Conservation (phyloP, 2,888 invertebrate species). For the Heliconius cydno region DNA sequence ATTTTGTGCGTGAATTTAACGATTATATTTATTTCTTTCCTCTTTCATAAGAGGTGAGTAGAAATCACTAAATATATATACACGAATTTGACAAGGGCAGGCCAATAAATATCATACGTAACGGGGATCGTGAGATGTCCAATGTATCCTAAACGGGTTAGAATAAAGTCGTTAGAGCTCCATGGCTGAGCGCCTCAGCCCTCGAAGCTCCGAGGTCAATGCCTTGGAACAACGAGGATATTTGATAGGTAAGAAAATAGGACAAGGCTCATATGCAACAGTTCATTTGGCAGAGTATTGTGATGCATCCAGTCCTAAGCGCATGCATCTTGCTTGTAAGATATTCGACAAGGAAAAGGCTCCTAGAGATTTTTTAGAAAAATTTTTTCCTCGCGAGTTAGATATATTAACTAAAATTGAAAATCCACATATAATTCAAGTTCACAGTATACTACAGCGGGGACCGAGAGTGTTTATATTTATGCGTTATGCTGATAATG, state of each 20-base stretch:
- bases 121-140: slow-evolving; percentile 80
- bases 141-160: slow-evolving; percentile 83
- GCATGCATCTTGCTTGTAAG: slow-evolving; percentile 92
- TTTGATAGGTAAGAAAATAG: slow-evolving; percentile 92
- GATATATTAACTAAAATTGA: slow-evolving; percentile 94
- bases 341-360: slow-evolving; percentile 96
- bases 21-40: slow-evolving; percentile 67
- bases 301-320: slow-evolving; percentile 87
- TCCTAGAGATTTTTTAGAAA: slow-evolving; percentile 93
- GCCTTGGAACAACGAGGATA: slow-evolving; percentile 93
- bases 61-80: slow-evolving; percentile 64
- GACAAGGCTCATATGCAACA: slow-evolving; percentile 95
- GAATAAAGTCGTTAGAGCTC: slow-evolving; percentile 81
- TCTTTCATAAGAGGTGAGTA: slow-evolving; percentile 76
- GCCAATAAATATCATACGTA: slow-evolving; percentile 71
- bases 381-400: slow-evolving; percentile 96
- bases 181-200: slow-evolving; percentile 89
- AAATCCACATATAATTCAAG: slow-evolving; percentile 95
- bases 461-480: slow-evolving; percentile 94
- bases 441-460: slow-evolving; percentile 92
- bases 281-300: slow-evolving; percentile 93
- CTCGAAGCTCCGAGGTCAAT: slow-evolving; percentile 92
- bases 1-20: slow-evolving; percentile 76
- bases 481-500: slow-evolving; percentile 96
- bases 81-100: slow-evolving; percentile 73